Evolutionary conservation across 2,888 invertebrate species (phyloP).

Genomic region (Drosophila leonis): DNA sequence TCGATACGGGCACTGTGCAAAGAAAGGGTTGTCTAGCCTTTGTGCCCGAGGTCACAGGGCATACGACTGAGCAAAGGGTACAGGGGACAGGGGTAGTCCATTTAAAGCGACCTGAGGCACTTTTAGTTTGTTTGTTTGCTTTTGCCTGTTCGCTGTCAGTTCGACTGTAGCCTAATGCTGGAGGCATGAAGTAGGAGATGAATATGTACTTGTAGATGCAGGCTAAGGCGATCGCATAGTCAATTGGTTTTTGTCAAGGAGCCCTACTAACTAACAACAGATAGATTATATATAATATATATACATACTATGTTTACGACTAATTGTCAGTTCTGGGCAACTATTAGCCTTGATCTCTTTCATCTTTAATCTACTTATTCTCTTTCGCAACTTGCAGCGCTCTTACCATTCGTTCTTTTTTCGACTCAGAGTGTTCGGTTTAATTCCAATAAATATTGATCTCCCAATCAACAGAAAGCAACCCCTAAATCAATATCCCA

Average conservation of each 20-base stretch:
- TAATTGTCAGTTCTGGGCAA: not conserved
- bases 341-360: not conserved
- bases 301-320: too few species aligned
- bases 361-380: not conserved
- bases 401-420: constrained; percentile 31
- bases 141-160: constrained; percentile 33
- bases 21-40: constrained; percentile 73
- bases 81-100: constrained; percentile 13
- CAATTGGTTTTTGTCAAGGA: constrained; percentile 42
- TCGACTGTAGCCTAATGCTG: constrained; percentile 25
- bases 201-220: constrained; percentile 5
- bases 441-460: constrained; percentile 66
- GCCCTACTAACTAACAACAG: not conserved
- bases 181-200: constrained; percentile 1
- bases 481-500: constrained; percentile 70
- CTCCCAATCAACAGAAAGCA: constrained; percentile 70
- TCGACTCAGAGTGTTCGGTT: not conserved
- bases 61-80: not conserved
- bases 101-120: constrained; percentile 39
- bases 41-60: constrained; percentile 46
- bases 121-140: constrained; percentile 68
- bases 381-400: not conserved
- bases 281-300: too few species aligned
- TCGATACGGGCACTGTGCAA: constrained; percentile 66
- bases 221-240: not conserved